Conservation (phyloP, 2,888 invertebrate species). For the Timema cristinae region DNA sequence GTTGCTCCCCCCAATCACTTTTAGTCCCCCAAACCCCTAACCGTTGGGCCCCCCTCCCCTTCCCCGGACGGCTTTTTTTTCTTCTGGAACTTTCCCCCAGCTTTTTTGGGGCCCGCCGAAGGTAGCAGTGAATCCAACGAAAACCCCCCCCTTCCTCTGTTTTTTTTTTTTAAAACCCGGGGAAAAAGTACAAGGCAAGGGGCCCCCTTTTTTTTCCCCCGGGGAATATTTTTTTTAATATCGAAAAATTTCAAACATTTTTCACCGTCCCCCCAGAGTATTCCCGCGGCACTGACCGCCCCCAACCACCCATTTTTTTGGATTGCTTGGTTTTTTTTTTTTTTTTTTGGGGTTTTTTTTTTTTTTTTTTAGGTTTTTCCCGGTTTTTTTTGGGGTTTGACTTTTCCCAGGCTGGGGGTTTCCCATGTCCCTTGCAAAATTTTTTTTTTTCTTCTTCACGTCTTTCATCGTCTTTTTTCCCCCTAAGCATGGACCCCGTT, state of each 20-base stretch:
- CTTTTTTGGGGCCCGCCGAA: slow-evolving; percentile 2
- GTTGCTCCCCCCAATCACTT: neutral
- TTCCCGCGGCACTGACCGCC: neutral
- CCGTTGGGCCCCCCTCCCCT: neutral
- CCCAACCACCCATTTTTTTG: neutral
- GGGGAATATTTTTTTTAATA: neutral
- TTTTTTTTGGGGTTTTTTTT: too few species aligned
- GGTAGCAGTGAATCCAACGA: neutral
- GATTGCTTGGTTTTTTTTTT: neutral
- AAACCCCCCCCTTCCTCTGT: slow-evolving; percentile 1
- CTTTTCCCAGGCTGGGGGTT: neutral
- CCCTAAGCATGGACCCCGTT: neutral
- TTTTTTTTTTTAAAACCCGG: neutral
- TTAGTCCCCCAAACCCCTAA: neutral
- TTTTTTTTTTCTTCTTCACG: slow-evolving; percentile 7
- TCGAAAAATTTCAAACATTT: neutral
- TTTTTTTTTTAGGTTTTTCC: neutral
- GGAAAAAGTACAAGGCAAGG: neutral
- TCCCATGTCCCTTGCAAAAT: neutral
- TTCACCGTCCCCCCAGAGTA: neutral
- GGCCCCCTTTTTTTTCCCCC: too few species aligned
- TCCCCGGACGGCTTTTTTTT: neutral
- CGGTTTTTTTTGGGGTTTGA: neutral
- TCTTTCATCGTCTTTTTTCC: neutral
- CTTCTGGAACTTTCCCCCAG: neutral